These are phyloP conservation scores for Gila orcuttii DNA, from an alignment of 2,113 vertebrate genomes.

Conservation along the genomic window DNA sequence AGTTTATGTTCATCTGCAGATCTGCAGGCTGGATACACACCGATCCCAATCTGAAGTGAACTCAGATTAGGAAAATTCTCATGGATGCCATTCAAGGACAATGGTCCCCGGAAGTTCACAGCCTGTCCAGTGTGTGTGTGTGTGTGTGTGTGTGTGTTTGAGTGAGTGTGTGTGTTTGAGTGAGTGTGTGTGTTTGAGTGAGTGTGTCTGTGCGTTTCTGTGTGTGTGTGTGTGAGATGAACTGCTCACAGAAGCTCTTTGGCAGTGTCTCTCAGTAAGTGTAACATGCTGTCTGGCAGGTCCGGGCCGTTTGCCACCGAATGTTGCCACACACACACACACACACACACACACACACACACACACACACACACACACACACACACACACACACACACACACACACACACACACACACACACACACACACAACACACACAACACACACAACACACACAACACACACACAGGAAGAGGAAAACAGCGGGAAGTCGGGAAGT, in stretches of 20 bases:
- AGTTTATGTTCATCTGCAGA: not conserved
- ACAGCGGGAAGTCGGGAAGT: conserved; percentile 8
- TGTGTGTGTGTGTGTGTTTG: not conserved
- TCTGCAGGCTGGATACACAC: not conserved
- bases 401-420: too few relatives aligned
- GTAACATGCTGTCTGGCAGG: conserved; percentile 21
- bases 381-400: too few relatives aligned
- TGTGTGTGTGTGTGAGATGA: not conserved
- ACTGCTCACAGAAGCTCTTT: not conserved
- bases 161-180: too few relatives aligned
- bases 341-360: too few relatives aligned
- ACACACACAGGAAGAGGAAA: conserved; percentile 38
- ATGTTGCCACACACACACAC: conserved; percentile 1
- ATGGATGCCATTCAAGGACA: not conserved
- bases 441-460: not conserved
- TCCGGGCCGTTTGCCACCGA: conserved; percentile 31
- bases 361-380: too few relatives aligned
- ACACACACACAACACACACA: too few relatives aligned
- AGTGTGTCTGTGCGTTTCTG: not conserved
- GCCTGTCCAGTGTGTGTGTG: not conserved
- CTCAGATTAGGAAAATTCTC: not conserved
- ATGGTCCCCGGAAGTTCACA: not conserved
- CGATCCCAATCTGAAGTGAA: not conserved
- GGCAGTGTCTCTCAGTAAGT: conserved; percentile 1
- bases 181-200: not conserved